Conservation (phyloP, 2,797 vertebrate species). For the Manis javanica region DNA sequence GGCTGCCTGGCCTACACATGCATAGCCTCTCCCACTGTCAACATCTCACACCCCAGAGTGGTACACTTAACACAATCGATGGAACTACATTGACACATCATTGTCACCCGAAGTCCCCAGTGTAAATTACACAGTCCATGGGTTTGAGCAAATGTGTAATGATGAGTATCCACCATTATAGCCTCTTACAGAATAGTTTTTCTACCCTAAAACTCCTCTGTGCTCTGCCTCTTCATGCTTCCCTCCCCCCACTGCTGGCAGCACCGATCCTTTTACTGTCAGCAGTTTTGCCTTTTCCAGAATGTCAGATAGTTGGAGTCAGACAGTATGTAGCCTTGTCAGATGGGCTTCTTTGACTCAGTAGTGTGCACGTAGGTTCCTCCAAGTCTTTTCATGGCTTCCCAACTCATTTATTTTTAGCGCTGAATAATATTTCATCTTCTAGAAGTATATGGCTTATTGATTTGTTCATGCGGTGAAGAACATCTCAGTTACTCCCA, state of each 20-base stretch:
- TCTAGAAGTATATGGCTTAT: background rate
- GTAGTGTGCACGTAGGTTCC: background rate
- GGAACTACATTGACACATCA: accelerated
- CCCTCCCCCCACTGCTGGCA: background rate
- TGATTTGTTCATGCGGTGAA: background rate
- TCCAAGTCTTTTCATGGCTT: background rate
- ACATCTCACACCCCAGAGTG: background rate
- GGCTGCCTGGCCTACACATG: accelerated
- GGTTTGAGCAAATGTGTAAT: background rate
- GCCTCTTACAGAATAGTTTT: background rate
- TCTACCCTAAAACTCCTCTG: background rate
- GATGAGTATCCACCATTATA: background rate
- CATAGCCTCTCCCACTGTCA: background rate
- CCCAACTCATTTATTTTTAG: background rate
- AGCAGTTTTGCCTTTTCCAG: background rate
- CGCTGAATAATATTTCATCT: background rate
- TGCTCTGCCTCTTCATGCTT: background rate
- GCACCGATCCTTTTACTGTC: background rate
- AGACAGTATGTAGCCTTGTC: background rate
- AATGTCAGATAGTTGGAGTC: background rate
- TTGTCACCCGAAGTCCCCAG: background rate
- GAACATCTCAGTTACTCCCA: background rate
- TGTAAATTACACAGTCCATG: background rate
- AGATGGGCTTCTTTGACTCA: background rate
- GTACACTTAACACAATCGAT: accelerated